These are phyloP conservation scores for Thermophis baileyi DNA, from an alignment of 2,113 vertebrate genomes.

Conservation along the genomic window DNA sequence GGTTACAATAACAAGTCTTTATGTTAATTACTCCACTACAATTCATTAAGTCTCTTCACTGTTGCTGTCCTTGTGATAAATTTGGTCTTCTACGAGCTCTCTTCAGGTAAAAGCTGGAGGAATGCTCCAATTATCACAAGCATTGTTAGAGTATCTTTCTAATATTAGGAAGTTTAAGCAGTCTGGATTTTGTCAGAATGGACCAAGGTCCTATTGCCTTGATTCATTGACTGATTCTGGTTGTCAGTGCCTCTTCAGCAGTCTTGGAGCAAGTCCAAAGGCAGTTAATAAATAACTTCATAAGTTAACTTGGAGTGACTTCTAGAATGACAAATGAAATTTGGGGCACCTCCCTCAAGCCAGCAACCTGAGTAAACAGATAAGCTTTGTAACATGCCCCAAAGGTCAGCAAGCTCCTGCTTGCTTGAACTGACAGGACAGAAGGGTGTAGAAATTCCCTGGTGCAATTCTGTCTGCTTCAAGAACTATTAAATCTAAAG, in stretches of 20 bases:
- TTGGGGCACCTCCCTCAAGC: constrained; percentile 40
- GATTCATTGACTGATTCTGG: neutral
- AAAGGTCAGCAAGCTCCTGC: constrained; percentile 52
- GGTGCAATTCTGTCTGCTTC: neutral
- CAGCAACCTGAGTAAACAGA: constrained; percentile 55
- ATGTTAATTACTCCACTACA: neutral
- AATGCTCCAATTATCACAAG: neutral
- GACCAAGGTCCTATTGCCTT: neutral
- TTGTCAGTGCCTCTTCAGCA: neutral
- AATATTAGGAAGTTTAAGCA: neutral
- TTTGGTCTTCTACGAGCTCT: neutral
- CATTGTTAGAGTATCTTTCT: neutral
- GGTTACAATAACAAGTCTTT: neutral
- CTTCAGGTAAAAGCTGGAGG: neutral
- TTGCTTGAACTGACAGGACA: neutral
- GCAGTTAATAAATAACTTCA: constrained; percentile 48
- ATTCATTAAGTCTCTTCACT: neutral
- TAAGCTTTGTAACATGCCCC: constrained; percentile 51
- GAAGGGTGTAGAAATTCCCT: neutral
- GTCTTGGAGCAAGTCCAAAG: neutral
- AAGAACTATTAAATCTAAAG: constrained; percentile 3
- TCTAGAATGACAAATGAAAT: constrained; percentile 19
- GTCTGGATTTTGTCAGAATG: neutral
- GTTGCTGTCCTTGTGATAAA: neutral
- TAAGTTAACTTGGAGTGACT: constrained; percentile 13